A percentile compares a stretch with the other conserved stretches of the same genome.
Evolutionary conservation across 2,888 invertebrate genomes (phyloP).

Genomic region (Galeopsomyia nigrocyanea): DNA sequence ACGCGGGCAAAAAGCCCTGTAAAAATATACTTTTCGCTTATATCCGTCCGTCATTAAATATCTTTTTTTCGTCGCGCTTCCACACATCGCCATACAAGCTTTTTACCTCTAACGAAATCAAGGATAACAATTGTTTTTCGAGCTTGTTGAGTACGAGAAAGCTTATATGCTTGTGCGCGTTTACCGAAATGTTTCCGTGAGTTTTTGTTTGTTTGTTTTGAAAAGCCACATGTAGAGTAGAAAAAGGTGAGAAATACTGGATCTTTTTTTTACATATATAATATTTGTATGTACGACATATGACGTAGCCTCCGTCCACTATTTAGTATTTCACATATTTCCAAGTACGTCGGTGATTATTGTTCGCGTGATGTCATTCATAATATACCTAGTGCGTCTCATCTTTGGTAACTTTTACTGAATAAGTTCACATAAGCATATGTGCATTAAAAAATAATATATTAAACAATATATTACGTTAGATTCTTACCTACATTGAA

Average conservation of each 20-base stretch:
- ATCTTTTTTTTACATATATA: conserved; percentile 17
- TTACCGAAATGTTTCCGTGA: conserved; percentile 2
- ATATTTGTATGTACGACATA: background rate
- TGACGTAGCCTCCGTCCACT: conserved; percentile 21
- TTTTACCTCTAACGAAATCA: conserved; percentile 5
- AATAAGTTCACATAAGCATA: background rate
- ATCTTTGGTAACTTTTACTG: conserved; percentile 41
- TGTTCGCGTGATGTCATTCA: conserved; percentile 9
- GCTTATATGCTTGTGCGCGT: conserved; percentile 12
- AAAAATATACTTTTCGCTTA: conserved; percentile 64
- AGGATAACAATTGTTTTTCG: conserved; percentile 7
- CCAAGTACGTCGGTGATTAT: conserved; percentile 38
- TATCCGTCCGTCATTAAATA: conserved; percentile 11
- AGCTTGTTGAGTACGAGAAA: conserved; percentile 27
- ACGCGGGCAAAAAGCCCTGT: conserved; percentile 66
- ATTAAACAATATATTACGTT: conserved; percentile 10
- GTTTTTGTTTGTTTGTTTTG: conserved; percentile 25
- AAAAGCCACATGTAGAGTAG: conserved; percentile 63
- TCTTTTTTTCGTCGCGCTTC: background rate
- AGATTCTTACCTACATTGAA: background rate
- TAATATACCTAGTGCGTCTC: conserved; percentile 39
- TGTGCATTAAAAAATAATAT: conserved; percentile 12
- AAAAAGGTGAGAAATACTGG: conserved; percentile 62
- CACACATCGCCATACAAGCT: conserved; percentile 13
- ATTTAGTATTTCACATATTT: conserved; percentile 34